These are phyloP conservation scores for Notolepis coatsorum DNA, from an alignment of 2,797 vertebrate genomes.

Conservation along the genomic window DNA sequence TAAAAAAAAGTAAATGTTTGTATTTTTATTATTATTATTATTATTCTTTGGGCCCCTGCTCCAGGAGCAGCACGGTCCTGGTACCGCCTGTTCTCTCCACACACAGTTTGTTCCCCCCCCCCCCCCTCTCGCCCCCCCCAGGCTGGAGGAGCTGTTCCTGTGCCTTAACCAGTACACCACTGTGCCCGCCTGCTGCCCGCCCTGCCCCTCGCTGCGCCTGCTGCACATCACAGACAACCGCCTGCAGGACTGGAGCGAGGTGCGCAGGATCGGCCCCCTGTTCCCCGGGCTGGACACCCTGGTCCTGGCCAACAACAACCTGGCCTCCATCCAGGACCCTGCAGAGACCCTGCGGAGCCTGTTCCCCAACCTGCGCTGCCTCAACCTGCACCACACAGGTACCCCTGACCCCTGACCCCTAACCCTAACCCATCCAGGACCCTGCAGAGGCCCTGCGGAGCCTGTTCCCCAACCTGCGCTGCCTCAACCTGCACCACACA, in stretches of 20 bases:
- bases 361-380: slow-evolving; percentile 92
- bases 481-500: slow-evolving; percentile 94
- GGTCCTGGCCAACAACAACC: slow-evolving; percentile 95
- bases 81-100: no score
- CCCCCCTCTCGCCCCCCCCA: no score
- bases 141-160: slow-evolving; percentile 97
- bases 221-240: slow-evolving; percentile 98
- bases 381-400: slow-evolving; percentile 95
- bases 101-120: no score
- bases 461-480: slow-evolving; percentile 93
- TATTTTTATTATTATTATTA: no score
- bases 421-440: slow-evolving; percentile 93
- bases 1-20: no score
- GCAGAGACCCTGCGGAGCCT: slow-evolving; percentile 88
- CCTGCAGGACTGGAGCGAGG: slow-evolving; percentile 95
- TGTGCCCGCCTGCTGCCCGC: slow-evolving; percentile 87
- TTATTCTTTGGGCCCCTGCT: no score
- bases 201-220: slow-evolving; percentile 92
- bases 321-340: slow-evolving; percentile 89
- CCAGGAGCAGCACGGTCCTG: no score
- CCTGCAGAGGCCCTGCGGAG: slow-evolving; percentile 85
- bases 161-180: slow-evolving; percentile 97
- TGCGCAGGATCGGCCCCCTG: slow-evolving; percentile 94
- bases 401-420: no score
- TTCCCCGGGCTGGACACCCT: slow-evolving; percentile 94